phyloP scores from a whole-genome alignment of 2,797 vertebrate species.

The Phyllotis vaccarum region DNA sequence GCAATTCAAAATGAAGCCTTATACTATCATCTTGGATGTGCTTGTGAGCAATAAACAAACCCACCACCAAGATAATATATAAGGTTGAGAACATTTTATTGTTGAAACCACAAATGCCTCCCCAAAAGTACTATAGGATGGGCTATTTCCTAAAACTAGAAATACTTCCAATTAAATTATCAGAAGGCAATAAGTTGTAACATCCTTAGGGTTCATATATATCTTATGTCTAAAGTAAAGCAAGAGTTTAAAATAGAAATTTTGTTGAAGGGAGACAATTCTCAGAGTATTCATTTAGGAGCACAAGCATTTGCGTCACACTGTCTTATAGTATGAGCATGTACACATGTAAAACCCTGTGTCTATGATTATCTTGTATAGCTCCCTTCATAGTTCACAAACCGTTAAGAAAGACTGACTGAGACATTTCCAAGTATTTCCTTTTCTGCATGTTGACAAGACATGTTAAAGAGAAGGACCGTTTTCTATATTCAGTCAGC shows the following conservation, averaged over 20 bases:
- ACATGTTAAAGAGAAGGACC: constrained; percentile 14
- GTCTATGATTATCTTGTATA: not conserved
- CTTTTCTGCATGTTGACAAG: not conserved
- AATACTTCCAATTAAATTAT: constrained; percentile 68
- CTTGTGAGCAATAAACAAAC: not conserved
- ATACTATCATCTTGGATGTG: not conserved
- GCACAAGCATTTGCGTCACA: accelerated
- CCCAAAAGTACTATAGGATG: constrained; percentile 19
- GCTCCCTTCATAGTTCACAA: not conserved
- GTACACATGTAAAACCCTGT: not conserved
- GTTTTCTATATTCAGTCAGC: not conserved
- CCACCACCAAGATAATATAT: not conserved
- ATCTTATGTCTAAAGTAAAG: constrained; percentile 51
- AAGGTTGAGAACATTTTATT: not conserved
- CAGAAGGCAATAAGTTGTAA: constrained; percentile 65
- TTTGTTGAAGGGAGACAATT: constrained; percentile 37
- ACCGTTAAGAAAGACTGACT: not conserved
- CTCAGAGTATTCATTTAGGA: constrained; percentile 16
- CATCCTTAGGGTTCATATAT: constrained; percentile 60
- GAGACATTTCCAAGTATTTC: constrained; percentile 28
- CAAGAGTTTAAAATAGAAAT: constrained; percentile 64
- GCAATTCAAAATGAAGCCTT: not conserved
- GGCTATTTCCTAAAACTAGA: constrained; percentile 65
- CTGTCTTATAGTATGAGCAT: not conserved
- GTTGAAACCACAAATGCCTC: not conserved